These are phyloP conservation scores for Colostygia pectinataria DNA, from an alignment of 2,888 invertebrate species.

Conservation along the genomic window DNA sequence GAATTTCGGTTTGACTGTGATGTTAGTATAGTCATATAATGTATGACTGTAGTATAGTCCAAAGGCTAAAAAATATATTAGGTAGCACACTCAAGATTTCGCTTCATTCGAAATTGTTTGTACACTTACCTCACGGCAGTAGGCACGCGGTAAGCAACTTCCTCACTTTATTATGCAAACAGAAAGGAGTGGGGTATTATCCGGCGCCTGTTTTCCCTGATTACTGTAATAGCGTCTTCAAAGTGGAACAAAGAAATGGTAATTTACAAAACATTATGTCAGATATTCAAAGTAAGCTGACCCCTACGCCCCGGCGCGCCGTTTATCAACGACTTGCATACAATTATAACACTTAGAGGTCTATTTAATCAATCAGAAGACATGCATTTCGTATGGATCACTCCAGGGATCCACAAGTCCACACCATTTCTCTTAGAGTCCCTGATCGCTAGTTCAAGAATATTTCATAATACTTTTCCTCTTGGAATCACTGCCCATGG, in stretches of 20 bases:
- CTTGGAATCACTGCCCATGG: too few relatives aligned
- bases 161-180: conserved; percentile 28
- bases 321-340: conserved; percentile 10
- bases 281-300: conserved; percentile 17
- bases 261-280: conserved; percentile 19
- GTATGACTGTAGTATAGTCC: too few relatives aligned
- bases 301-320: conserved; percentile 3
- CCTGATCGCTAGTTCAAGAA: too few relatives aligned
- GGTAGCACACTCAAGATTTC: background rate
- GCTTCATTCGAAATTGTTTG: conserved; percentile 3
- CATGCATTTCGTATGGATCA: too few relatives aligned
- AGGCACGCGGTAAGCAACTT: conserved; percentile 21
- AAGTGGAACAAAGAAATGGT: conserved; percentile 23
- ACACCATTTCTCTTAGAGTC: too few relatives aligned
- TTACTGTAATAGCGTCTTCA: conserved; percentile 26
- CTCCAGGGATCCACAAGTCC: too few relatives aligned
- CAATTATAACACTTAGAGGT: too few relatives aligned
- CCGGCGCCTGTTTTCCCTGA: conserved; percentile 24
- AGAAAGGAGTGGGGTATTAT: conserved; percentile 24
- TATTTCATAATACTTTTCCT: too few relatives aligned
- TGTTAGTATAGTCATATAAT: too few relatives aligned
- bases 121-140: conserved; percentile 4
- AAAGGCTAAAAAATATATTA: too few relatives aligned
- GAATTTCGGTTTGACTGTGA: too few relatives aligned
- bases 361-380: too few relatives aligned